Evolutionary conservation across 37 sponge, comb jelly and placozoan species (phyloP).

Genomic region (Cladorhizidae sp.): DNA sequence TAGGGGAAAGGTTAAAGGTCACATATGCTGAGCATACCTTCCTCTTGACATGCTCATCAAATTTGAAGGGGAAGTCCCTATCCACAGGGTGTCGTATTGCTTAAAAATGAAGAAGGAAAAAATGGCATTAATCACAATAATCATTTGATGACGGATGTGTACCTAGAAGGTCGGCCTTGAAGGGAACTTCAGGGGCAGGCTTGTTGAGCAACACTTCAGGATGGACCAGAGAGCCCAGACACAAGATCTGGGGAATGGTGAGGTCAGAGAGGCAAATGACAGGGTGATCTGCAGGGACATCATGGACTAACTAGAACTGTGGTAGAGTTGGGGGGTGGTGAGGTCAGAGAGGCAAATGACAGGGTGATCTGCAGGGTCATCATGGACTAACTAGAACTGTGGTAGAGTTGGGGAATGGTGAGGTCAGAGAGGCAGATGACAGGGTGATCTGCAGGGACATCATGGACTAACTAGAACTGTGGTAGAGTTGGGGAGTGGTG

Average conservation of each 20-base stretch:
- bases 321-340: too few species aligned
- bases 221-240: slow-evolving; percentile 68
- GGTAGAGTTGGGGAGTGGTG: too few species aligned
- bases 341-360: too few species aligned
- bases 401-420: too few species aligned
- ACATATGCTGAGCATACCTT: slow-evolving; percentile 30
- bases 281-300: too few species aligned
- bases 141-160: background rate
- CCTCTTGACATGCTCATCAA: slow-evolving; percentile 61
- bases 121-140: background rate
- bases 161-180: slow-evolving; percentile 65
- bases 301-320: too few species aligned
- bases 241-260: slow-evolving; percentile 49
- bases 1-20: background rate
- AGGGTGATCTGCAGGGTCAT: too few species aligned
- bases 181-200: slow-evolving; percentile 55
- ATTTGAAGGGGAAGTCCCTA: slow-evolving; percentile 57
- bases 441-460: too few species aligned
- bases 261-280: too few species aligned
- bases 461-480: too few species aligned
- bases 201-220: slow-evolving; percentile 56
- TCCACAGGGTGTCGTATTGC: slow-evolving; percentile 65
- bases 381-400: too few species aligned
- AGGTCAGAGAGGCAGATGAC: too few species aligned
- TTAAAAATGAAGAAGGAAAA: slow-evolving; percentile 3